Evolutionary conservation across 37 sponge, comb jelly and placozoan species (phyloP), one percentile per base, ranked within the genome.

Genomic region (Beroe ovata): DNA sequence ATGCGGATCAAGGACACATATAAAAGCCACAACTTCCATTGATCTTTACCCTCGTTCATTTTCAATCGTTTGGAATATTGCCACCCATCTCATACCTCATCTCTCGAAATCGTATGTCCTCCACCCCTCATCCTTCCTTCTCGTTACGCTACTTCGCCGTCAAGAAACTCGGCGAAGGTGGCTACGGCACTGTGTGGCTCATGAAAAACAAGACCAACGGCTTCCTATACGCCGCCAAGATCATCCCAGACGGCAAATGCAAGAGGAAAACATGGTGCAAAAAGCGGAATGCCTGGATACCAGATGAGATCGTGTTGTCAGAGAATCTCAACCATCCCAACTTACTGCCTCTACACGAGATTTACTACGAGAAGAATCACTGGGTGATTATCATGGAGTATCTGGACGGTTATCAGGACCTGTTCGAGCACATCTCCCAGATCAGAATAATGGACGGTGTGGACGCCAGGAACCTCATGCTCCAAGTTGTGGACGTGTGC

Each of bases 361-460:
- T 62, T 23, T 62, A 62, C 63, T 62, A 28, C 69, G 69, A 66
- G 69, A 25, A 66, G 69, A 32, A 26, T 18, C 16, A 1, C 69
- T 66, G 69, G 69, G 34, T 66, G 36, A 66, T 66, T 37, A 37
- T 66, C 32, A 66, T 66, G 69, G 69, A 66, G 69, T 66, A 66
- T 37, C 33, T 66, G 36, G 32, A 34, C 34, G 69, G 30, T 18
- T 66, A 33, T 16, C 36, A 34, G 1, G 69, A 66, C 69, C 69
- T 66, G 4, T 66, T 66, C 69, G 69, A 66, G 3, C 69, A 66
- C 36, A 66, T 66, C 35, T 66, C 69, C 8, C 25, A 25, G 36
- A 29, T 29, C 33, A 30, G 35, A 30, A 37, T 30, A 1, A 14
- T 66, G 69, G 8, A 34, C 16, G 69, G 11, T 19, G 69, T 29